Evolutionary conservation across 35 echinoderm and acorn worm species (phyloP).

Genomic region (Amphiura filiformis): DNA sequence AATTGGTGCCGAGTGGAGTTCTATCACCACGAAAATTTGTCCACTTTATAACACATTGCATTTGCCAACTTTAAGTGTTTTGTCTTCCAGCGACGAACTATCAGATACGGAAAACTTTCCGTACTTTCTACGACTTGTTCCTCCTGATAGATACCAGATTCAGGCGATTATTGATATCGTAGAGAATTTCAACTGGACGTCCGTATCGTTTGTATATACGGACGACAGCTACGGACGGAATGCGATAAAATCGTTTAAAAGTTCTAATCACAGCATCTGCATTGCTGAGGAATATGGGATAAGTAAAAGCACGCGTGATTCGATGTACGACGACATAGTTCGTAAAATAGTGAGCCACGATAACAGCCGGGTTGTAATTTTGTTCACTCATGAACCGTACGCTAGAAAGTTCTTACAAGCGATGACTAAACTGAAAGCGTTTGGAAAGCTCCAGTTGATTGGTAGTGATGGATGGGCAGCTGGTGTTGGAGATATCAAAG

Average conservation of each 20-base stretch:
- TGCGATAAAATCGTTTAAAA: conserved; percentile 64
- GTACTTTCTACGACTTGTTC: conserved; percentile 82
- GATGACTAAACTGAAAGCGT: conserved; percentile 15
- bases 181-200: conserved; percentile 63
- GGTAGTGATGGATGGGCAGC: conserved; percentile 93
- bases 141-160: conserved; percentile 75
- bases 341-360: conserved; percentile 21
- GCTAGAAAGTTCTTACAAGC: conserved; percentile 54
- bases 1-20: conserved; percentile 81
- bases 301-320: not conserved
- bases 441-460: conserved; percentile 67
- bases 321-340: conserved; percentile 28
- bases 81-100: conserved; percentile 90
- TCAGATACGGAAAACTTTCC: conserved; percentile 73
- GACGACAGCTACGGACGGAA: conserved; percentile 90
- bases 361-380: conserved; percentile 62
- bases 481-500: conserved; percentile 36
- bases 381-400: conserved; percentile 66
- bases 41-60: conserved; percentile 64
- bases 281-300: conserved; percentile 33
- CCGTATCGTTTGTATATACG: conserved; percentile 82
- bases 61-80: conserved; percentile 82
- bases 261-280: conserved; percentile 9
- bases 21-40: conserved; percentile 58
- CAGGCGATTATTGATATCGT: conserved; percentile 86